A percentile compares a stretch with the other conserved stretches of the same genome.
phyloP scores from a whole-genome alignment of 1,140 invertebrate species.

The Pantala flavescens region DNA sequence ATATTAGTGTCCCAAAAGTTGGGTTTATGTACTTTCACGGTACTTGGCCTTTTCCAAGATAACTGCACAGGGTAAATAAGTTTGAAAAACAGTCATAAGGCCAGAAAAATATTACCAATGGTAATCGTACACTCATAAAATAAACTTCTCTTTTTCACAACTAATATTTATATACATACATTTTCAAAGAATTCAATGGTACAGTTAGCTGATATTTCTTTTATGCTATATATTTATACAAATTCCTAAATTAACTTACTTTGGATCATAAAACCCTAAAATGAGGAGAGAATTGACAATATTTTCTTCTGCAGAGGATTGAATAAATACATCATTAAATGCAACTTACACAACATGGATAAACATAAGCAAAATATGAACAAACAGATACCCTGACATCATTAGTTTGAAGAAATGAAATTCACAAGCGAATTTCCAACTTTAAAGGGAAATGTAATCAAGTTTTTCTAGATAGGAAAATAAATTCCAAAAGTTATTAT shows the following conservation, averaged over 20 bases:
- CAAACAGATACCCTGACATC: too few species aligned
- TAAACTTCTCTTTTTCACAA: neutral
- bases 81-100: neutral
- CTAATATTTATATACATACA: neutral
- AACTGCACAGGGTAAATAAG: neutral
- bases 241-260: neutral
- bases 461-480: too few species aligned
- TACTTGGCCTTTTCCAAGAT: constrained; percentile 1
- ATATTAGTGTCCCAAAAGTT: neutral
- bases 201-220: neutral
- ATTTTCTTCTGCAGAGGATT: too few species aligned
- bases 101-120: neutral
- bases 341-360: too few species aligned
- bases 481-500: too few species aligned
- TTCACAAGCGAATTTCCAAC: too few species aligned
- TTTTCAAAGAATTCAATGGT: neutral
- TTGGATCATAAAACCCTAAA: neutral
- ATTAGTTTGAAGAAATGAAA: too few species aligned
- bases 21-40: neutral
- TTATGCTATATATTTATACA: too few species aligned
- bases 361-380: too few species aligned
- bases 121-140: neutral
- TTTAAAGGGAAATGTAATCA: too few species aligned
- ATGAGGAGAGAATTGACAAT: too few species aligned
- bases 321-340: too few species aligned